phyloP scores from a whole-genome alignment of 2,888 invertebrate genomes.

The Nasonia oneida region DNA sequence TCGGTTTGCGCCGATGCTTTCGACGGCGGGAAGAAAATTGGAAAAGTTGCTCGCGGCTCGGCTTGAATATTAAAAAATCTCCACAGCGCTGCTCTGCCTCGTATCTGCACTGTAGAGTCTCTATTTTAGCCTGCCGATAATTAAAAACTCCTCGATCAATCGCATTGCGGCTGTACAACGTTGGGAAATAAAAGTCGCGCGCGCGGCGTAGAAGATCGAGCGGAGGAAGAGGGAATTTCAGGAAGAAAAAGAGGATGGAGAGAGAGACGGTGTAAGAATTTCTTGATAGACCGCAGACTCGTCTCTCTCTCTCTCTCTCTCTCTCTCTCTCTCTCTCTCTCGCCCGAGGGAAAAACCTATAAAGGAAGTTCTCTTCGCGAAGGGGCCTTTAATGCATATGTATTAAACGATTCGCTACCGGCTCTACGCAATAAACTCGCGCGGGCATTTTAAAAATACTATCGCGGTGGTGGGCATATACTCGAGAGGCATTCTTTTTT shows the following conservation, averaged over 20 bases:
- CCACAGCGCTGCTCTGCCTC: not conserved
- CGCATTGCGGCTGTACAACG: not conserved
- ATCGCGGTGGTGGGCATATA: not conserved
- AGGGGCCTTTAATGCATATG: slow-evolving; percentile 46
- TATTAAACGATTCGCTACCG: slow-evolving; percentile 51
- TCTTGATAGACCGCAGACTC: slow-evolving; percentile 55
- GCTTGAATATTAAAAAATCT: slow-evolving; percentile 11
- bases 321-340: no score
- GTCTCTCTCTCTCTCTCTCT: slow-evolving; percentile 40
- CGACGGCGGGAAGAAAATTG: not conserved
- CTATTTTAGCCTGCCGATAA: not conserved
- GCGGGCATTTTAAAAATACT: slow-evolving; percentile 38
- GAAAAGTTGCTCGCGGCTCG: not conserved
- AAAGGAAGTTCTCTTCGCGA: slow-evolving; percentile 43
- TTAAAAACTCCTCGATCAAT: not conserved
- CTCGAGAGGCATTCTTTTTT: slow-evolving; percentile 6
- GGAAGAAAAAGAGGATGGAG: slow-evolving; percentile 3
- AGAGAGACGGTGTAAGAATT: not conserved
- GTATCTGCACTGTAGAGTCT: not conserved
- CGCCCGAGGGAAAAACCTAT: slow-evolving; percentile 45
- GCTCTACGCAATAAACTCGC: slow-evolving; percentile 1
- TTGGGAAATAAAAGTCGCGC: not conserved
- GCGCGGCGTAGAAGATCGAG: not conserved
- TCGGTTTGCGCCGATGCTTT: not conserved
- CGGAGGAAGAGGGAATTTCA: slow-evolving; percentile 25